Conservation (phyloP, 2,888 invertebrate species). For the Metopia argyrocephala region DNA sequence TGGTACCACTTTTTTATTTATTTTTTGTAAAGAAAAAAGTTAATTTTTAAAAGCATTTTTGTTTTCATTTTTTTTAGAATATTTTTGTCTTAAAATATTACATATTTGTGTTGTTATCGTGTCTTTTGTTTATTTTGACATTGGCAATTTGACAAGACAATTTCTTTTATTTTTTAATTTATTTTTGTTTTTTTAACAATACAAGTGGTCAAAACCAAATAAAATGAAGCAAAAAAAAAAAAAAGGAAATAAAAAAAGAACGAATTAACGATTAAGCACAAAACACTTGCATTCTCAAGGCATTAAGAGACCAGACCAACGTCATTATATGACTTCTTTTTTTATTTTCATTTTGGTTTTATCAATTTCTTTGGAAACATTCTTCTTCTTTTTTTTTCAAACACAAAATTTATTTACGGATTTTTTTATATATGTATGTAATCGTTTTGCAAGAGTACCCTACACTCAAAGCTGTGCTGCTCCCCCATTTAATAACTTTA, state of each 20-base stretch:
- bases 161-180: slow-evolving; percentile 21
- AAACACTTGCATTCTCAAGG: slow-evolving; percentile 11
- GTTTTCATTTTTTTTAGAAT: slow-evolving; percentile 17
- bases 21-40: slow-evolving; percentile 30
- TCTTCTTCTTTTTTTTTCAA: not conserved
- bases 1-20: slow-evolving; percentile 27
- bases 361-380: slow-evolving; percentile 13
- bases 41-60: slow-evolving; percentile 33
- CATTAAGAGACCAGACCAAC: slow-evolving; percentile 11
- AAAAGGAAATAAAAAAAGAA: too few relatives aligned
- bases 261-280: too few relatives aligned
- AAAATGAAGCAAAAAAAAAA: not conserved
- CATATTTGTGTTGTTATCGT: slow-evolving; percentile 31
- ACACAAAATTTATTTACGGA: slow-evolving; percentile 12
- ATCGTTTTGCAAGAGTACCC: slow-evolving; percentile 14
- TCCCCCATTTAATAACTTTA: too few relatives aligned
- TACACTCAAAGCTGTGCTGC: not conserved
- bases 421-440: not conserved
- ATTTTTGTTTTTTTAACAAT: slow-evolving; percentile 26
- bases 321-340: slow-evolving; percentile 28
- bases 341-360: not conserved
- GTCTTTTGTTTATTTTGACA: slow-evolving; percentile 20
- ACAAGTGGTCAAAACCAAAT: slow-evolving; percentile 53
- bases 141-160: slow-evolving; percentile 60
- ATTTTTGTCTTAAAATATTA: not conserved